Evolutionary conservation across 2,797 vertebrate genomes (phyloP), one percentile per base, ranked within the genome.

Genomic region (Anabas testudineus): DNA sequence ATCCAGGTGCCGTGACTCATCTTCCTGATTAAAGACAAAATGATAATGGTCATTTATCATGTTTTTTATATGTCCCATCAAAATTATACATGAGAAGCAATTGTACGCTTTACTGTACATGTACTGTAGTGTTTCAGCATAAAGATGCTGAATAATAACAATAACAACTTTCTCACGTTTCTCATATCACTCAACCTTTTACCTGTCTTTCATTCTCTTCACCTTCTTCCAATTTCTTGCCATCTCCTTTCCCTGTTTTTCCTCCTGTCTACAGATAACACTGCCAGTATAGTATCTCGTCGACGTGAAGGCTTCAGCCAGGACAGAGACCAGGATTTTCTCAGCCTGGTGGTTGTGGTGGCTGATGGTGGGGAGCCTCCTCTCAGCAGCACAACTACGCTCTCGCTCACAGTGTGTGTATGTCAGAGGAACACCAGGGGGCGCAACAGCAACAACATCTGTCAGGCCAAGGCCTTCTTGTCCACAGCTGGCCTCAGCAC

Each of bases 401-500:
- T 98, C 62, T 95, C 94, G 2, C 92, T 98, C 64, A 92, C 93
- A n/a, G 95, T 97, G 62, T 98, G 97, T 68, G 94, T 94, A 0
- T 98, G 97, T 57, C 95, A 95, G 80, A 92, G 91, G 41, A 95
- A 95, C 19, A 94, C 93, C 37, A 91, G 75, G 58, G 78, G 77
- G 22, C 74, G 83, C 30, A 57, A 43, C 32, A 56, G 62, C 62
- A 59, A 48, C 71, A 84, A 73, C 32, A 92, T 95, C 3, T 98
- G 97, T 87, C 95, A 94, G 9, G 92, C 95, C 0, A 95, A 96
- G 89, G 95, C 97, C 12, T 97, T 97, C 88, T 94, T 98, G 54
- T 97, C 96, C 28, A 95, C 96, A 0, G 95, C 97, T 1, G 97
- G 97, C 4, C 90, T 98, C 81, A 98, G 97, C 89, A 97, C 96